Evolutionary conservation across 1,140 invertebrate genomes (phyloP), one percentile per base, ranked within the genome.

Genomic region (Delia radicum): DNA sequence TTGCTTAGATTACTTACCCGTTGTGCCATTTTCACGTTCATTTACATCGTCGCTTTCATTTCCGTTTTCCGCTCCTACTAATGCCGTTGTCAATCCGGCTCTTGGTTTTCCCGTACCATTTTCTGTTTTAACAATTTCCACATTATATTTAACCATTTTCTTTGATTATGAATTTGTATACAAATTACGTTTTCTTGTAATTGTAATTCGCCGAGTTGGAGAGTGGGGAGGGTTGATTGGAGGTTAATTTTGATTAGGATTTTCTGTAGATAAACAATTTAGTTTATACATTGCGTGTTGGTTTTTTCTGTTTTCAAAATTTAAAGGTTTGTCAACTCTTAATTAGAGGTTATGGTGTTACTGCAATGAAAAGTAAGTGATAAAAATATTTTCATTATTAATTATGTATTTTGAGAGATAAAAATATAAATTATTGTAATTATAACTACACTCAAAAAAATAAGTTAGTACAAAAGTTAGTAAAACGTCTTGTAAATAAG

Each of bases 51-150:
- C 79, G 69, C n/a, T 67, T n/a, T 29, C 27, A 33, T 33, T 29
- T 29, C 15, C 80, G 46, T 82, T 81, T 31, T 78, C 78, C 74
- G 81, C 82, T 37, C 61, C 80, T 28, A 21, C n/a, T 18, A 55
- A 18, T 3, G 21, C 48, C n/a, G 48, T 55, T 55, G 48, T 21
- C 5, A 21, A n/a, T 21, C n/a, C 21, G 5, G 48, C 18, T 55
- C n/a, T 55, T 55, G 48, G 27, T 29, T 67, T 29, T 79, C 75
- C 82, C 63, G 77, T 78, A 79, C 81, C 81, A 78, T 83, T 83
- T 78, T 81, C 82, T 76, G 82, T 81, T 80, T 78, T 83, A 74
- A 77, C 80, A 79, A 79, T 77, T 76, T 83, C 81, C 79, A 79
- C 79, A 78, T 82, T 83, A 73, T 75, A 77, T 75, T 79, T 81